Conservation (phyloP, 2,888 invertebrate species). For the Erebia ligea region DNA sequence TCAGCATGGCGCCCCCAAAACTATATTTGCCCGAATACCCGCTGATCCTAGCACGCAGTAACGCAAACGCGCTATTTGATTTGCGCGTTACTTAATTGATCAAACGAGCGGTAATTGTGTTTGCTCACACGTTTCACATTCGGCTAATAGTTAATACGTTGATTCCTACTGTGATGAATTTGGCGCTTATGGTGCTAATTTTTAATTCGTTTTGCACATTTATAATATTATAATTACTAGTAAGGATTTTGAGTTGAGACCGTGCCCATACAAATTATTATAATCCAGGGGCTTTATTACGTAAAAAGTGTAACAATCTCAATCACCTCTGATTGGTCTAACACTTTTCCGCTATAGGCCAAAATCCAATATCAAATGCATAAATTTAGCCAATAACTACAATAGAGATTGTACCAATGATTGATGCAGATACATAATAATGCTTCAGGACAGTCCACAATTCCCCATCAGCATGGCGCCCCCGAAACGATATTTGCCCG, state of each 20-base stretch:
- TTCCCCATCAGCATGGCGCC: not conserved
- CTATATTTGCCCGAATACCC: constrained; percentile 18
- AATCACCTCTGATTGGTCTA: no score
- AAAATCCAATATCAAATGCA: not conserved
- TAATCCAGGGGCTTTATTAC: no score
- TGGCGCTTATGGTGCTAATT: not conserved
- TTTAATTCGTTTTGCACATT: not conserved
- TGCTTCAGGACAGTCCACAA: not conserved
- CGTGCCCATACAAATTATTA: no score
- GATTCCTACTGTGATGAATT: not conserved
- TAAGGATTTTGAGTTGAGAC: no score
- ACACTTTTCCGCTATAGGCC: no score
- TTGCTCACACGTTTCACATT: constrained; percentile 19
- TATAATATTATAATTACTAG: no score
- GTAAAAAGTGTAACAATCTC: no score
- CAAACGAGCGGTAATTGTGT: constrained; percentile 33
- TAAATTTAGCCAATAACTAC: not conserved
- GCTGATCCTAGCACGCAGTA: constrained; percentile 9
- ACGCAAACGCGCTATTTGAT: constrained; percentile 33
- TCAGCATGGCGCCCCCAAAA: not conserved
- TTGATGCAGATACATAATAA: no score
- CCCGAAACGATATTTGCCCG: constrained; percentile 3
- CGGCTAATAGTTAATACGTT: not conserved
- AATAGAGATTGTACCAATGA: no score
- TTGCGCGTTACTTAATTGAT: constrained; percentile 45